Evolutionary conservation across 2,888 invertebrate species (phyloP), one percentile per base, ranked within the genome.

Genomic region (Yponomeuta cagnagella): DNA sequence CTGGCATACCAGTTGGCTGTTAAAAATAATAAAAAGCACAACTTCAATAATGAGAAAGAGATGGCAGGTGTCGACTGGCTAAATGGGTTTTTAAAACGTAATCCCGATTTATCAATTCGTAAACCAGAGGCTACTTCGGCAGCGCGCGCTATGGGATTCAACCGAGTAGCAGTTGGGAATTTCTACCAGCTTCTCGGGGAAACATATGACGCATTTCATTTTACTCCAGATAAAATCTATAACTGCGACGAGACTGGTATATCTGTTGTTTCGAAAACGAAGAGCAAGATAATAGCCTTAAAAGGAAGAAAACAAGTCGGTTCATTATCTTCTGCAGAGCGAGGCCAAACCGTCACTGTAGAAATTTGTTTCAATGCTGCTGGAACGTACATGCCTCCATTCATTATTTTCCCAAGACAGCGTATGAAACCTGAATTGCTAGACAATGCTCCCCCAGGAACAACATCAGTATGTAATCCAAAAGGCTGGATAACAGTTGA

Each of bases 171-270:
- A 12, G 74, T 76, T 2, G 37, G 33, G 69, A 75, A 75, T 66
- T 77, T 79, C 72, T 78, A 72, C 70, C 65, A 70, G 48, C 70
- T 75, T 71, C 69, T 76, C 5, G 73, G 72, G 10, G 73, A 76
- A 12, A 15, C 74, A 48, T 73, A 72, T 68, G 75, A 76, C 48
- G 76, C 76, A 72, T 68, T 75, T 58, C 74, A 79, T 43, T 72
- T 76, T 69, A 73, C 75, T 3, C 76, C 78, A 70, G 75, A 78
- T 70, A 73, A 74, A 70, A 77, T 82, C 64, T 82, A 76, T 72
- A 82, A 79, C 72, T 76, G 76, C 15, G 78, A 79, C 65, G 79
- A 80, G 72, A 79, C 78, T 43, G 80, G 79, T 9, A 72, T 81
- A 63, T 76, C 75, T n/a, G 69, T 72, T 63, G 78, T 77, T 48